Conservation (phyloP, 2,888 invertebrate genomes). For the Sycophila texana region DNA sequence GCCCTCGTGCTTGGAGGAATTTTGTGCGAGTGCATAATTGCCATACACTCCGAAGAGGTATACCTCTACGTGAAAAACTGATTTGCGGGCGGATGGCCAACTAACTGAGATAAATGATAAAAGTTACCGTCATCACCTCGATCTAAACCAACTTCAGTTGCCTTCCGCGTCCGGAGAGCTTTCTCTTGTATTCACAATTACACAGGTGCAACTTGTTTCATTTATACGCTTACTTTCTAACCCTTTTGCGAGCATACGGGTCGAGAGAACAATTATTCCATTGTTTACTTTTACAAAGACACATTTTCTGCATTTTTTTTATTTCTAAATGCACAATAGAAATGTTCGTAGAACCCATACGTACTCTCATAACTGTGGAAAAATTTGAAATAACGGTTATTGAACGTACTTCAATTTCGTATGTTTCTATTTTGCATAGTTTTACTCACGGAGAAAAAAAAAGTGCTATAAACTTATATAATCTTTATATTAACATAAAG, state of each 20-base stretch:
- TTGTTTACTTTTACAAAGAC: no score
- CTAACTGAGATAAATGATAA: constrained; percentile 42
- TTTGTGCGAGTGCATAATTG: not conserved
- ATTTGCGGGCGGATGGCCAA: constrained; percentile 21
- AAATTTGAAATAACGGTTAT: no score
- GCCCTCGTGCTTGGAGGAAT: not conserved
- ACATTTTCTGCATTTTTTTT: no score
- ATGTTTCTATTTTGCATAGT: no score
- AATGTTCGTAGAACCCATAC: no score
- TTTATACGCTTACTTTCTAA: not conserved
- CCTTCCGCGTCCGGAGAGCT: constrained; percentile 14
- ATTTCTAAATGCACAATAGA: no score
- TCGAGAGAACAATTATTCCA: no score
- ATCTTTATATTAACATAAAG: no score
- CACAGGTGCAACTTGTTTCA: not conserved
- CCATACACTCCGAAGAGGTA: not conserved
- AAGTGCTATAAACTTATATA: no score
- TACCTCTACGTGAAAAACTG: not conserved
- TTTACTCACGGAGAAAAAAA: no score
- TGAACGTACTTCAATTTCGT: no score
- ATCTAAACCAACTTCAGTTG: constrained; percentile 14
- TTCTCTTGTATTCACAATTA: constrained; percentile 4
- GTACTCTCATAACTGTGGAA: no score
- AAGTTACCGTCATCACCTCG: constrained; percentile 38
- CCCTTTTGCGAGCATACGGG: not conserved